Base-by-base conservation (phyloP, 2,888 invertebrate species). In the Gymnosoma rotundatum region DNA sequence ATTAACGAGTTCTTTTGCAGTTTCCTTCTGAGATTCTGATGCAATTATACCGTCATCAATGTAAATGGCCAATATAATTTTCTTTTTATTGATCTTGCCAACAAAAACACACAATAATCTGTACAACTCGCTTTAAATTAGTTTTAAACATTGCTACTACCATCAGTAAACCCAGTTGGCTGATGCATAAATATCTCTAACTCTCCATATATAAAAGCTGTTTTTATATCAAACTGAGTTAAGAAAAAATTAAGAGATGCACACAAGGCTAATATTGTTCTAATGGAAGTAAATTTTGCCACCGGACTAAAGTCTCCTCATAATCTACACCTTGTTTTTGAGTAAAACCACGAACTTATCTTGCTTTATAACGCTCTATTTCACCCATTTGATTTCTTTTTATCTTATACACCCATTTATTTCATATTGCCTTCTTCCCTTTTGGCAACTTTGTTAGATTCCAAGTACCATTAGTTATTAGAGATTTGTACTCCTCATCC, bases 31-130 rank as follows among this genome's bases (percentile, higher is more conserved):
- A n/a, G 72, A 50, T 12, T 66, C 78, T 36, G 86, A 76, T 14
- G 85, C 85, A 18, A 88, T 83, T 14, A 87, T 52, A 16, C 87
- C 87, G 78, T 88, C 87, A 61, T 88, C 89, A 36, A 89, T 87
- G 80, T 88, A 89, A n/a, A 88, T 86, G 1, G 86, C 88, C 14
- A 88, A 45, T 14, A 88, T 70, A 16, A 87, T 63, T 48, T 45
- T 60, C 58, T 36, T 25, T 25, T 42, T 20, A 8, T 45, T 63
- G n/a, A 60, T 63, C 10, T 74, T 18, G 12, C 83, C 79, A 25
- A 85, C 60, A 81, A 87, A 89, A 32, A 90, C 85, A 81, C 89
- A 89, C 8, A 87, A n/a, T n/a, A 83, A 83, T 90, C 89, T 16
- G 86, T 86, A 36, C 76, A 63, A 61, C 85, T 87, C 36, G 21